These are phyloP conservation scores for Tetrao urogallus DNA, from an alignment of 2,113 vertebrate genomes.

Conservation along the genomic window DNA sequence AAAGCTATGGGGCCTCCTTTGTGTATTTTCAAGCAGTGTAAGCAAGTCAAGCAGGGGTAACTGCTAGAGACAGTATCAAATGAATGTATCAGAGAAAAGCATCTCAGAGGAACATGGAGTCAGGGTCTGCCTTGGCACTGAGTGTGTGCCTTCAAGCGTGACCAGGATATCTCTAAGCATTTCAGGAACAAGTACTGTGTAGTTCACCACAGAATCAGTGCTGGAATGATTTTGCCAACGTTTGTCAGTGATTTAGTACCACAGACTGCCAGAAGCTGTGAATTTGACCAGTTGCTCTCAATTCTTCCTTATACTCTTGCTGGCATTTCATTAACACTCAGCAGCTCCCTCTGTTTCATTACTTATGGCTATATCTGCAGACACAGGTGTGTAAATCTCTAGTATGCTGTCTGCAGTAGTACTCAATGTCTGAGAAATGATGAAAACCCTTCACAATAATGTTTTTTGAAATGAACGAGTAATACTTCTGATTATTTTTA, in stretches of 20 bases:
- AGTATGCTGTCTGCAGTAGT: background rate
- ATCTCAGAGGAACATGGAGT: accelerated
- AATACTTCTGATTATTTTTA: background rate
- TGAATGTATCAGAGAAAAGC: background rate
- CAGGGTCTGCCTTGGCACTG: background rate
- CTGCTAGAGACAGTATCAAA: background rate
- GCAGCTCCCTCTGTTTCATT: background rate
- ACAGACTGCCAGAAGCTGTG: background rate
- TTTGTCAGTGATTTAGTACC: background rate
- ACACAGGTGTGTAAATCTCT: background rate
- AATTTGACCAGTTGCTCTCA: background rate
- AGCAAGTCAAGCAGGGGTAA: background rate
- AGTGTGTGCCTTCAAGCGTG: background rate
- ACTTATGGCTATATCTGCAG: background rate
- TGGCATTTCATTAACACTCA: background rate
- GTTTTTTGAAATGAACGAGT: background rate
- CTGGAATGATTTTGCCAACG: background rate
- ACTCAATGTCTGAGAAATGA: background rate
- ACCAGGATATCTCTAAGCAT: background rate
- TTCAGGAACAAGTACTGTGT: background rate
- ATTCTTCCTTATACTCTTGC: background rate
- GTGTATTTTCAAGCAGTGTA: background rate
- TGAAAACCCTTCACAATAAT: background rate
- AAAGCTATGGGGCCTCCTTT: background rate
- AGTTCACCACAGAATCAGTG: background rate